Conservation (phyloP, 2,888 invertebrate species). For the Cosmia pyralina region DNA sequence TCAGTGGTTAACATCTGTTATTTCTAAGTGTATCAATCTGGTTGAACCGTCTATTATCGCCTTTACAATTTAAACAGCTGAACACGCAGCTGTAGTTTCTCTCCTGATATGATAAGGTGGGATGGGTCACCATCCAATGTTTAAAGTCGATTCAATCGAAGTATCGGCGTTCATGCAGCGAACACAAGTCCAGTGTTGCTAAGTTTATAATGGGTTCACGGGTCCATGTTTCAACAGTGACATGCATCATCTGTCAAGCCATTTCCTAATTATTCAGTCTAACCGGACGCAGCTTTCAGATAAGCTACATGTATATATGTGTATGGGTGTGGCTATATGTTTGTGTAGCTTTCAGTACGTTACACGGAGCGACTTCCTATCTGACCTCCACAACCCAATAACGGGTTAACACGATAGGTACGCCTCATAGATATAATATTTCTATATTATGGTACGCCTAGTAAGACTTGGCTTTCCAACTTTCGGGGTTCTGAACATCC, state of each 20-base stretch:
- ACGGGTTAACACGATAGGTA: background rate
- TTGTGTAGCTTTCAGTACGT: too few species aligned
- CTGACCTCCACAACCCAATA: background rate
- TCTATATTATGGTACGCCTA: too few species aligned
- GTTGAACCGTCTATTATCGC: conserved; percentile 14
- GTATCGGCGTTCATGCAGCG: background rate
- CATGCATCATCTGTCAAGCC: too few species aligned
- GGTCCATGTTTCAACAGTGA: background rate
- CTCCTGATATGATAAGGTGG: conserved; percentile 3
- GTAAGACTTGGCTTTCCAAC: too few species aligned
- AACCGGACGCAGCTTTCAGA: background rate
- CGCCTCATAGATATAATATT: background rate
- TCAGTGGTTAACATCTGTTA: background rate
- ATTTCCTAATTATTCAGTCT: background rate
- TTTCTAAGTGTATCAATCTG: background rate
- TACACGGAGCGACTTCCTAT: too few species aligned
- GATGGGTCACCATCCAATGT: background rate
- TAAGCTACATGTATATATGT: too few species aligned
- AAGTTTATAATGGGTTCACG: background rate
- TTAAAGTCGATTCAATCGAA: conserved; percentile 1
- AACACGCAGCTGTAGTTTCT: conserved; percentile 4
- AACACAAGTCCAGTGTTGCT: background rate
- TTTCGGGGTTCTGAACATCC: too few species aligned
- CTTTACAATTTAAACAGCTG: background rate
- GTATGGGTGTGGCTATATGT: too few species aligned